Percentiles rank a stretch among this genome's conserved stretches.
phyloP scores from a whole-genome alignment of 1,140 invertebrate genomes.

The Aleiodes sp. region DNA sequence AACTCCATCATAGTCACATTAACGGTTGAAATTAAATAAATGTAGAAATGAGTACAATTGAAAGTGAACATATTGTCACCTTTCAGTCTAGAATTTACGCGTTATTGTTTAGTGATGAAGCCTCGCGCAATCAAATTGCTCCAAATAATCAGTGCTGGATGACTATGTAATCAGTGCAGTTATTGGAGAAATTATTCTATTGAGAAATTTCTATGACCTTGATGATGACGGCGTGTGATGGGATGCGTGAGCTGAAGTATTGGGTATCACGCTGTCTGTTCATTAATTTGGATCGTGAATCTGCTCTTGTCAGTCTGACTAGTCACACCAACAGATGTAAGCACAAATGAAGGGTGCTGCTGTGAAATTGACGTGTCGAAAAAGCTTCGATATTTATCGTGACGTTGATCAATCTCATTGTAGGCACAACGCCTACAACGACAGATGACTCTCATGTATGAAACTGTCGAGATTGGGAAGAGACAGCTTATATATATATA shows the following conservation, averaged over 20 bases:
- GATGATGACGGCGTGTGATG: too few relatives aligned
- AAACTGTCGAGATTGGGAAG: background rate
- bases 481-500: too few relatives aligned
- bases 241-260: background rate
- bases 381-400: constrained; percentile 31
- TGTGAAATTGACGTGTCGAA: constrained; percentile 28
- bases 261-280: background rate
- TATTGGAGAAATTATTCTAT: constrained; percentile 25
- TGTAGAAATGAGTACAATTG: too few relatives aligned
- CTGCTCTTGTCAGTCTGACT: background rate
- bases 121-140: background rate
- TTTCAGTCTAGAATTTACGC: too few relatives aligned
- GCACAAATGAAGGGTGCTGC: background rate
- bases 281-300: background rate
- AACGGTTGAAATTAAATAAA: too few relatives aligned
- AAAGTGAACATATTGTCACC: too few relatives aligned
- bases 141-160: background rate
- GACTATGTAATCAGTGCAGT: constrained; percentile 15
- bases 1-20: too few relatives aligned
- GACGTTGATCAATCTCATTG: background rate
- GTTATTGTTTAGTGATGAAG: too few relatives aligned
- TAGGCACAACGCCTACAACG: constrained; percentile 2
- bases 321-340: background rate
- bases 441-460: background rate
- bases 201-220: background rate